Base-by-base conservation (phyloP, 2,113 vertebrate species). In the Pachycephala philippinensis region DNA sequence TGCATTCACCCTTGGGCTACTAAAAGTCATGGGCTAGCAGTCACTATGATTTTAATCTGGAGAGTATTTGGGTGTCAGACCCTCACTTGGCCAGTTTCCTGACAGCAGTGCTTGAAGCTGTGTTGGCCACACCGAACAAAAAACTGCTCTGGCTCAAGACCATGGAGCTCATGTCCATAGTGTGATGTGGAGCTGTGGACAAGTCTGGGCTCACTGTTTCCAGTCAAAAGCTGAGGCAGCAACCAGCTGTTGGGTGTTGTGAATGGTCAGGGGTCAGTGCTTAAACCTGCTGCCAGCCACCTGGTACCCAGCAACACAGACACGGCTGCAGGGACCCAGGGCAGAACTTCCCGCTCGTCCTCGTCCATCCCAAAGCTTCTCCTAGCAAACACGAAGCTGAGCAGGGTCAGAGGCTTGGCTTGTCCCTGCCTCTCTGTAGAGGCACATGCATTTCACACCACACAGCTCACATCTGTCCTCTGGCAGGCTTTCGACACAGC, bases 161-260 rank as follows among this genome's bases (percentile, higher is more conserved):
- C 39, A 3, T 7, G 5, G 37, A 52, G 11, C 45, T 84, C 10
- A 9, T 2, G 27, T 66, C 54, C 47, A 16, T 7, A 22, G 33
- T 0, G 1, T n/a, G 64, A 28, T 0, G 0, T 49, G n/a, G 23
- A 71, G 30, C 64, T 72, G 53, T 27, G 65, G 70, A 53, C 27
- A 59, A 57, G n/a, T 7, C 72, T 40, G 59, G 33, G 20, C 54
- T 65, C 4, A 1, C n/a, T 63, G 40, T 19, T 65, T 22, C 52
- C 39, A 60, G n/a, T 33, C 45, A 42, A 28, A 65, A 78, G 52
- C 65, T 42, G 54, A 78, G 23, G 17, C 15, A 35, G 35, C 47
- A 42, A 33, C 40, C n/a, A 47, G 35, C 33, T 65, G 47, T 72
- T 42, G 15, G 31, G 19, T 2, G 5, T 4, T 54, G 40, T 45